Percentiles rank a stretch among this genome's conserved stretches.
These are phyloP conservation scores for Pocillopora grandis DNA, from an alignment of 92 coral and sea anemone genomes.

Conservation along the genomic window DNA sequence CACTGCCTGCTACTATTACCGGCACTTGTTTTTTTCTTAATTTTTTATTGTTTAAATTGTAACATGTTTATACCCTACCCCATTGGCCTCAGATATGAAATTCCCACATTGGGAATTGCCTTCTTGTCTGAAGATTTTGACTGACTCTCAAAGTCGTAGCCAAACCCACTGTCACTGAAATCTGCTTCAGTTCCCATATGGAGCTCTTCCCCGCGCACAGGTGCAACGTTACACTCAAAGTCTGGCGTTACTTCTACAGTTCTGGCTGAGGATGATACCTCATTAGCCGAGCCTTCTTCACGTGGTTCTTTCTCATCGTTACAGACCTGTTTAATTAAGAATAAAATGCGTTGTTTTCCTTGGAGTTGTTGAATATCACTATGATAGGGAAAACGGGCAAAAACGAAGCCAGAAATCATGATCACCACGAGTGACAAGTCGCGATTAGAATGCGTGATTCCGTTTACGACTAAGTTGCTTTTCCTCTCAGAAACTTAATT, in stretches of 20 bases:
- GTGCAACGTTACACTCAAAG: constrained; percentile 15
- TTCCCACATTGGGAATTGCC: background rate
- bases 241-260: constrained; percentile 18
- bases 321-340: background rate
- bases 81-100: no score
- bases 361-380: no score
- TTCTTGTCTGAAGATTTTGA: constrained; percentile 16
- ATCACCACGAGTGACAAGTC: no score
- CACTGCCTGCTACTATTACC: no score
- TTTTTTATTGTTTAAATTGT: no score
- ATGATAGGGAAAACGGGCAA: background rate
- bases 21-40: no score
- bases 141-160: constrained; percentile 5
- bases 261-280: background rate
- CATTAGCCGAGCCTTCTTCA: background rate
- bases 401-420: no score
- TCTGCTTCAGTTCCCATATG: background rate
- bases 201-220: background rate
- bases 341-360: no score
- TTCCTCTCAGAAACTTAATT: background rate
- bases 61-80: no score
- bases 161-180: background rate
- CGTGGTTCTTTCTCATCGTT: background rate
- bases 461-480: background rate
- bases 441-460: background rate